Evolutionary conservation across 1,140 invertebrate genomes (phyloP), one percentile per base, ranked within the genome.

Genomic region (Drosophila sulfurigaster): DNA sequence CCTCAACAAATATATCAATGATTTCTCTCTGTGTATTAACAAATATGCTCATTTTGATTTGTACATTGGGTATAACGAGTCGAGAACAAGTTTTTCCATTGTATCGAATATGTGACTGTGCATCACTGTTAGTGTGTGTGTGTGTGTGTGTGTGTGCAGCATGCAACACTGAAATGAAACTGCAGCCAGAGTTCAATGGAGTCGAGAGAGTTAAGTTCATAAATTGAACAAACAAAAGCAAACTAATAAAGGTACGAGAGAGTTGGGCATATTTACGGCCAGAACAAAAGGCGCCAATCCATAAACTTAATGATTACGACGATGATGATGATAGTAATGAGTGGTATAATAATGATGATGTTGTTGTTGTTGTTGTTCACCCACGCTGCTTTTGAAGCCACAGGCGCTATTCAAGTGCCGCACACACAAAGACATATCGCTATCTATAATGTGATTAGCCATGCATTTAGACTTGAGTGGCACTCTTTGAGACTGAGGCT

Each of bases 181-280:
- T 79, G 60, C 57, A 57, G 75, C 48, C 45, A 63, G 56, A 72
- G 73, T 77, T 52, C 70, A 79, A 63, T 69, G 68, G 73, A 78
- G 81, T 81, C 56, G 68, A 73, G 74, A 73, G 74, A 79, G 68
- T 85, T 75, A 59, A 78, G 67, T 75, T 73, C 78, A 81, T 85
- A 85, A 83, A 85, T 83, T 70, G 68, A 85, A 62, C 68, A 73
- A 71, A 83, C 81, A 85, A 83, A 83, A 68, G 78, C 68, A 73
- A 85, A 81, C 81, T 81, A 83, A 85, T 85, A 83, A 77, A 83
- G 81, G 81, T 85, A 81, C 62, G 38, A 62, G 35, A 60, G 35
- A 52, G 48, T 64, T 51, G 62, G 46, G 56, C 60, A 64, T 57
- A 20, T 38, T 38, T 57, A 57, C 0, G 35, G 43, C 46, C 56